Base-by-base conservation (phyloP, 2,113 vertebrate species). In the Orientallactaga bullata region DNA sequence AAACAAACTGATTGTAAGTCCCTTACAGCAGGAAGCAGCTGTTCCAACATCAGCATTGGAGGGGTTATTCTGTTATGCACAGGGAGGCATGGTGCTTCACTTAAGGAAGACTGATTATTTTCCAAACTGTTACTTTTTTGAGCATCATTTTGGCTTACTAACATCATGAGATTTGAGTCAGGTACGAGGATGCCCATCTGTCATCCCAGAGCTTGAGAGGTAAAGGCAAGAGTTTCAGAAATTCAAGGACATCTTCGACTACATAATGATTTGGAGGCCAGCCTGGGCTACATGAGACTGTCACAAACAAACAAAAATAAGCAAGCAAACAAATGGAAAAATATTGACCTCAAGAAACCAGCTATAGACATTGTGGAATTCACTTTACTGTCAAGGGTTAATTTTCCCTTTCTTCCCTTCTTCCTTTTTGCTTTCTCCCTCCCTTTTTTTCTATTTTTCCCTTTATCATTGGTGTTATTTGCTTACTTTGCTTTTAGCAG, bases 61-160 rank as follows among this genome's bases (percentile, higher is more conserved):
- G 1, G 63, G 65, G 2, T 12, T 47, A 7, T 60, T 74, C 18
- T 28, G 15, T 55, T 60, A 47, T 1, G 77, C 3, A 58, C 7
- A 0, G 0, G 10, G 30, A 32, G 58, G 8, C 42, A 84, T 26
- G n/a, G 7, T 24, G 37, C 3, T 80, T 80, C 37, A 39, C 42
- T 88, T 78, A 58, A 81, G 63, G 71, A 81, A 94, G 55, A 68
- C n/a, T 7, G 55, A 73, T 82, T 61, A 11, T 61, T 87, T 95
- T 95, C 85, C 63, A 73, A 94, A 91, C 60, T 42, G 5, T 35
- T 47, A 71, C 20, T 66, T 86, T 21, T n/a, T 83, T 69, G 35
- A 92, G 66, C 93, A 74, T 69, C 47, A 71, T 37, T 87, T 89
- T 28, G 77, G 26, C 92, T 83, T 92, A 73, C 35, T 89, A 23